These are phyloP conservation scores for Caenorhabditis uteleia DNA, from an alignment of 2,888 invertebrate genomes.

Conservation along the genomic window DNA sequence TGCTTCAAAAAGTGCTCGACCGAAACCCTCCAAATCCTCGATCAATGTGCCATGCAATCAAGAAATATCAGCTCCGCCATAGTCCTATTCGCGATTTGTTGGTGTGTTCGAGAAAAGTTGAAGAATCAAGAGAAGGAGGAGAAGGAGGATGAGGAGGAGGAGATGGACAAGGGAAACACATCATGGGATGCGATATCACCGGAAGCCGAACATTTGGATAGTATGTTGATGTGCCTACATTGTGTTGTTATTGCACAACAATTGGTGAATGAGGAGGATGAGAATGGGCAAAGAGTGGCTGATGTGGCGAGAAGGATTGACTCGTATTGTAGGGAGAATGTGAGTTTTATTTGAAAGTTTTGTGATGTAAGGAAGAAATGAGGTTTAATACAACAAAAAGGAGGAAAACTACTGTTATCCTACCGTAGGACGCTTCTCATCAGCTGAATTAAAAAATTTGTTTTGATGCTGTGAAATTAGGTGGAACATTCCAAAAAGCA, in stretches of 20 bases:
- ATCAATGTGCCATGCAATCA: constrained; percentile 18
- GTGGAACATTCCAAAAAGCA: no score
- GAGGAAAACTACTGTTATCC: no score
- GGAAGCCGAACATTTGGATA: constrained; percentile 34
- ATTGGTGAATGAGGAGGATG: neutral
- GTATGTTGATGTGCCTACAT: constrained; percentile 29
- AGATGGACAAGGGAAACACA: constrained; percentile 2
- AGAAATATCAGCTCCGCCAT: constrained; percentile 22
- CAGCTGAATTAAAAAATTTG: no score
- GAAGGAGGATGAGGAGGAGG: constrained; percentile 6
- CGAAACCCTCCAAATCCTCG: constrained; percentile 8
- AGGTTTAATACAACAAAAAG: no score
- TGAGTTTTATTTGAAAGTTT: constrained; percentile 1
- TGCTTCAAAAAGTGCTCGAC: constrained; percentile 8
- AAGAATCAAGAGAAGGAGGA: neutral
- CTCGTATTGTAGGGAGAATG: constrained; percentile 30
- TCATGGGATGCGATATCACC: constrained; percentile 32
- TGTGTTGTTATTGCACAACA: constrained; percentile 15
- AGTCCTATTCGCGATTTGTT: constrained; percentile 16
- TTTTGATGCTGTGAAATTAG: no score
- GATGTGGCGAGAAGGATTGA: constrained; percentile 24
- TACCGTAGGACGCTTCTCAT: no score
- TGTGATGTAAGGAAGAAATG: no score
- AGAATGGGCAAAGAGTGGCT: constrained; percentile 7
- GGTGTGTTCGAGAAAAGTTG: constrained; percentile 15